Evolutionary conservation across 2,888 invertebrate genomes (phyloP), one percentile per base, ranked within the genome.

Genomic region (Melipona bicolor): DNA sequence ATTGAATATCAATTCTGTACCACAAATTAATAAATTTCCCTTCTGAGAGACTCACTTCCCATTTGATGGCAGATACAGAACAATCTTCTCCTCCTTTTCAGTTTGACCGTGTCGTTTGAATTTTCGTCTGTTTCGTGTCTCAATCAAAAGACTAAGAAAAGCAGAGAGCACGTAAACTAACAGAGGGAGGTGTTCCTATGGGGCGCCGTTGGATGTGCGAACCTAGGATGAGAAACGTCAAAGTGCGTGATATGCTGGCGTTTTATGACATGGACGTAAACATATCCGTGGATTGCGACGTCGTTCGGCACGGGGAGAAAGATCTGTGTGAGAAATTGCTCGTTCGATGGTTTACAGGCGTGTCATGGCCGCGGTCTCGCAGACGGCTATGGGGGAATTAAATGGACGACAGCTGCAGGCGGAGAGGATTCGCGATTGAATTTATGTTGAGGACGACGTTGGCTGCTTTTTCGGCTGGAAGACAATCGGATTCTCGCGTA

Each of bases 261-360:
- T 73, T 84, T 84, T 82, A 79, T 70, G 79, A 56, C 61, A 62
- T 4, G 32, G 73, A 67, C 50, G 71, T 61, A 67, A 84, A 81
- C 76, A 76, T 79, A 79, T 82, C 76, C 59, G 62, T 65, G 9
- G 61, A 74, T 64, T n/a, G 32, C 52, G 50, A 50, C 68, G 59
- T 68, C 49, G 64, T 67, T 71, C 24, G n/a, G 32, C 36, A 32
- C 36, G 49, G 52, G 56, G 21, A 54, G 21, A n/a, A 17, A 70
- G 67, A 43, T 62, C 65, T 43, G 50, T 56, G 72, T 24, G 62
- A 21, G 27, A 68, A 81, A 79, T 79, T 32, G 71, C 65, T 75
- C 70, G 67, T 64, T 62, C 79, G 70, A 59, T 75, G 71, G 70
- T 82, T 82, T 82, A 82, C 78, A 70, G 74, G 36, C 52, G 62